These are phyloP conservation scores for Uropetala carovei DNA, from an alignment of 2,888 invertebrate species.

Conservation along the genomic window DNA sequence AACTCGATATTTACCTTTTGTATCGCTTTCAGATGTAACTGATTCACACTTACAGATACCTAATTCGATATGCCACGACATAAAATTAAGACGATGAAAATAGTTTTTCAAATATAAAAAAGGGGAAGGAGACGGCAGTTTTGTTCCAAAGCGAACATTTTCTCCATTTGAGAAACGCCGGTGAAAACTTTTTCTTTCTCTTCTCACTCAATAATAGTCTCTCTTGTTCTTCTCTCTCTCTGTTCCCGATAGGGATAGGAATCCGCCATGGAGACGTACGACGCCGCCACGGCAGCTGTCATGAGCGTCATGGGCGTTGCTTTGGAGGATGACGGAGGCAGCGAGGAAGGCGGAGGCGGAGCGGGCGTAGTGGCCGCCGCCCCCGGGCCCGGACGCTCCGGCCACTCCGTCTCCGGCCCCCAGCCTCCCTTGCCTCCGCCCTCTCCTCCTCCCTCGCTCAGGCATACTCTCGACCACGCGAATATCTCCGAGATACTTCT, in stretches of 20 bases:
- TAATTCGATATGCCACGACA: too few species aligned
- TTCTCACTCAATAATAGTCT: background rate
- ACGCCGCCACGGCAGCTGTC: slow-evolving; percentile 3
- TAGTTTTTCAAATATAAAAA: too few species aligned
- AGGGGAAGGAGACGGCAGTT: too few species aligned
- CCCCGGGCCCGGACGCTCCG: slow-evolving; percentile 35
- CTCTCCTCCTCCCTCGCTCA: background rate
- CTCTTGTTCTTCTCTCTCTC: background rate
- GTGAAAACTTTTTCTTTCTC: background rate
- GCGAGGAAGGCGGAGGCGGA: slow-evolving; percentile 25
- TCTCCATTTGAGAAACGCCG: too few species aligned
- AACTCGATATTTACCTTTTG: too few species aligned
- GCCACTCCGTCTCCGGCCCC: slow-evolving; percentile 39
- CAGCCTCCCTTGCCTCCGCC: slow-evolving; percentile 49
- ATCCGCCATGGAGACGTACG: slow-evolving; percentile 34
- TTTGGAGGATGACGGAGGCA: slow-evolving; percentile 23
- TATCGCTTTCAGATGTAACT: too few species aligned
- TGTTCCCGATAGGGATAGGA: background rate
- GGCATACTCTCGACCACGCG: slow-evolving; percentile 37
- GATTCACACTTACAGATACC: too few species aligned
- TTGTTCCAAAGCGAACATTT: background rate
- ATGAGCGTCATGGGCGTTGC: slow-evolving; percentile 31
- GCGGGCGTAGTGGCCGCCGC: slow-evolving; percentile 22
- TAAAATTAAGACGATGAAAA: too few species aligned
- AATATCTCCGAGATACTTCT: slow-evolving; percentile 53